Evolutionary conservation across 1,140 invertebrate species (phyloP).

Genomic region (Sinella curviseta): DNA sequence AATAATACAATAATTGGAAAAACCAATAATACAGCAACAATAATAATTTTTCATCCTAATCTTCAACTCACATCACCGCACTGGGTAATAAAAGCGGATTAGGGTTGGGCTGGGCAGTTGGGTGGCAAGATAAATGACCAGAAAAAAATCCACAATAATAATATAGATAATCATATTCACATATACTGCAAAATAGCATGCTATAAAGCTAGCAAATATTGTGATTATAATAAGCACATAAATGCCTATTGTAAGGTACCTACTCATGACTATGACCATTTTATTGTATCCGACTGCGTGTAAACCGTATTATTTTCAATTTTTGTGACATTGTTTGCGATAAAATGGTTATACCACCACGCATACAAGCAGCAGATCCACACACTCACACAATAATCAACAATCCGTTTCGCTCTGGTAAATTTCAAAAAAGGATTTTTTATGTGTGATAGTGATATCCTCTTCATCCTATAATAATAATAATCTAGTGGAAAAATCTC

Average conservation of each 20-base stretch:
- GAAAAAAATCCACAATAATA: background rate
- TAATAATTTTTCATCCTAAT: background rate
- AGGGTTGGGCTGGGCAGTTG: slow-evolving; percentile 21
- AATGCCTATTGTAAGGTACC: too few relatives aligned
- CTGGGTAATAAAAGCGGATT: background rate
- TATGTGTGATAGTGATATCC: background rate
- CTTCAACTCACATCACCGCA: too few relatives aligned
- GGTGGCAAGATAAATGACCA: background rate
- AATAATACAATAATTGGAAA: background rate
- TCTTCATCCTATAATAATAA: too few relatives aligned
- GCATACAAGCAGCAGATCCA: too few relatives aligned
- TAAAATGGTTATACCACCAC: too few relatives aligned
- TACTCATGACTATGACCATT: too few relatives aligned
- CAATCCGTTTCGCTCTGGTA: slow-evolving; percentile 7
- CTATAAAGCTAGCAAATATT: too few relatives aligned
- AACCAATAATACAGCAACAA: background rate
- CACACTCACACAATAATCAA: background rate
- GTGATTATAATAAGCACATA: too few relatives aligned
- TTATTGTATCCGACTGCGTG: too few relatives aligned
- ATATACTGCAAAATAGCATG: too few relatives aligned
- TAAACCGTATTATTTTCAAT: too few relatives aligned
- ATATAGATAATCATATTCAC: background rate
- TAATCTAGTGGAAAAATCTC: too few relatives aligned
- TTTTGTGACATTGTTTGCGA: slow-evolving; percentile 1
- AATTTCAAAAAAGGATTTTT: background rate